Evolutionary conservation across 2,113 vertebrate species (phyloP).

Genomic region (Sebastes schlegelii): DNA sequence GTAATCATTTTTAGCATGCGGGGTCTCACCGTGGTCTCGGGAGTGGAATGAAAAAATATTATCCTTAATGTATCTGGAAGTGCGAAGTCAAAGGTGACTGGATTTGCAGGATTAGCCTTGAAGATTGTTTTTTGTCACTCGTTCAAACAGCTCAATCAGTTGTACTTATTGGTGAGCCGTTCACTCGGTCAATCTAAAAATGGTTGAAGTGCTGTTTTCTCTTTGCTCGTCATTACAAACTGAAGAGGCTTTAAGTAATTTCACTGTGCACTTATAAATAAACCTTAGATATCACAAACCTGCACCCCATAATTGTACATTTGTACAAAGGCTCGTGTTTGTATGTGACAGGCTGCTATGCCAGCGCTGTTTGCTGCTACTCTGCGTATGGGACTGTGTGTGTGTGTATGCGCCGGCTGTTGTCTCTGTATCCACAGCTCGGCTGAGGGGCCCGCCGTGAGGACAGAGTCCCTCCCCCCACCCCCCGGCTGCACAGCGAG

Average conservation of each 20-base stretch:
- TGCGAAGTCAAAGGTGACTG: neutral
- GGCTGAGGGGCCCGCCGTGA: constrained; percentile 50
- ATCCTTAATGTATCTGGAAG: neutral
- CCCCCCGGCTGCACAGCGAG: constrained; percentile 39
- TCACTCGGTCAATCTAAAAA: neutral
- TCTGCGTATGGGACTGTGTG: constrained; percentile 10
- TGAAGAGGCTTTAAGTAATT: neutral
- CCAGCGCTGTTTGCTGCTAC: constrained; percentile 35
- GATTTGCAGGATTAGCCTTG: constrained; percentile 23
- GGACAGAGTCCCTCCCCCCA: constrained; percentile 56
- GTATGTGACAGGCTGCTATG: constrained; percentile 29
- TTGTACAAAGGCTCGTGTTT: constrained; percentile 22
- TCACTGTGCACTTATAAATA: neutral
- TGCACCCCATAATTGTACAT: neutral
- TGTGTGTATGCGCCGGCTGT: constrained; percentile 50
- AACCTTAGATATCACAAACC: neutral
- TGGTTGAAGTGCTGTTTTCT: too few species aligned
- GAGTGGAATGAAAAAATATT: constrained; percentile 15
- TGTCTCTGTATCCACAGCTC: constrained; percentile 71
- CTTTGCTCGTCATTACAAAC: too few species aligned
- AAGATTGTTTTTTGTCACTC: neutral
- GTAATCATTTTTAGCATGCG: constrained; percentile 39
- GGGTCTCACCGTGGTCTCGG: neutral
- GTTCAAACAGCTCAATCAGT: neutral
- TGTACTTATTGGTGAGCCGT: neutral